Base-by-base conservation (phyloP, 1,140 invertebrate genomes). In the Tribolium madens region DNA sequence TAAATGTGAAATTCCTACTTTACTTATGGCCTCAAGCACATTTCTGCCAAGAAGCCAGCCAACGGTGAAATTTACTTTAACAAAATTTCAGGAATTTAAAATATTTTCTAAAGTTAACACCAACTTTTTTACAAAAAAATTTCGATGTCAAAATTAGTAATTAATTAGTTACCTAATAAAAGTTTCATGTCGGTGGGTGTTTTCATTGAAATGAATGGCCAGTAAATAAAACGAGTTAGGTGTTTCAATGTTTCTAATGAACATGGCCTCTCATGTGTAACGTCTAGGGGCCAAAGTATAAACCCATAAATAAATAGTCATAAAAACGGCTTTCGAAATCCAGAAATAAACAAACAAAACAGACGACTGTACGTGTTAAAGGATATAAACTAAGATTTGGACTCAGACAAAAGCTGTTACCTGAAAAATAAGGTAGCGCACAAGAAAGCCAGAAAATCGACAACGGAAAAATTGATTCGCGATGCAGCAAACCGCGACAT, bases 371-470 rank as follows among this genome's bases (percentile, higher is more conserved):
- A 64, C 26, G 57, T 64, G 57, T 64, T 64, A 33, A 64, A 33
- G 57, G 57, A 64, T 64, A 64, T 64, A 64, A 64, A 64, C 57
- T 64, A 64, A 64, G 57, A 64, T 64, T 64, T 64, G 57, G 57
- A 26, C 57, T 7, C 57, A 64, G 57, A 64, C 57, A 33, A 18
- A 33, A 14, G 57, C 21, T 64, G 57, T 64, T 64, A 64, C 57
- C 57, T 64, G 57, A 64, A 64, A 64, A 64, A 64, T 64, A 57
- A 57, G 52, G 52, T n/a, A 57, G 57, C 26, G 57, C 9, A 3
- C 10, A 6, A 2, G 21, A n/a, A 12, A 13, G 10, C 21, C 10
- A 10, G n/a, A 31, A 14, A 31, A 33, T 15, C 57, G 57, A 33
- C 13, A 33, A 4, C 36, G 36, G 36, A 33, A 64, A 14, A 33